Evolutionary conservation across 2,113 vertebrate genomes (phyloP), one percentile per base, ranked within the genome.

Genomic region (Phylloscopus whistleri): DNA sequence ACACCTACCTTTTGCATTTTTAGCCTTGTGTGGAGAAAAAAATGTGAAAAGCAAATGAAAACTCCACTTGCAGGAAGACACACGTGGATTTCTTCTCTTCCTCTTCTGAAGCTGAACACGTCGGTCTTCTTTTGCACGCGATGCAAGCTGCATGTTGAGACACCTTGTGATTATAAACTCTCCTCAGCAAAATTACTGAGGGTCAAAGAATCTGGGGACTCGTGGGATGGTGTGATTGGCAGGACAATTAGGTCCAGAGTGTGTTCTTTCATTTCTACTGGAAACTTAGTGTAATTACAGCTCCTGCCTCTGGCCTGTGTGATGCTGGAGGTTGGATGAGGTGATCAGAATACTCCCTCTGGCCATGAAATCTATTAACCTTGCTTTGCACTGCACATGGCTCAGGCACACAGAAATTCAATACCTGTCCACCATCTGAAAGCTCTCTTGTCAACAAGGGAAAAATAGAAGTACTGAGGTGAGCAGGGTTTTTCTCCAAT

Each of bases 361-460:
- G 87, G 91, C 91, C 11, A 7, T 82, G 76, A 94, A 97, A 96
- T 87, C 94, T 93, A 94, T 97, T 97, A 97, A 95, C 94, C 95
- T 96, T 19, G 8, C 81, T 93, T 91, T 82, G 66, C 93, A 78
- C 80, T 30, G 6, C 2, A 8, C 46, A 5, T 8, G 49, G 80
- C 66, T 96, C 74, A 68, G 75, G 55, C 62, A 1, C 52, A 43
- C 70, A 89, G 89, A 94, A 95, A 94, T 96, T 89, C 96, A 92
- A 95, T 97, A 94, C 73, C 87, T 94, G 74, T 89, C 87, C 49
- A 13, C 84, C 49, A 46, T 27, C 84, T 81, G 64, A 91, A 94
- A 94, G 44, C 87, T 94, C 58, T 89, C 68, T 84, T 63, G 60
- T 92, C 94, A 94, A 93, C 16, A 27, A 88, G 19, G 35, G 59